Percentiles rank a stretch among this genome's conserved stretches.
Conservation (phyloP, 2,888 invertebrate genomes). For the Sinotaia quadrata region DNA sequence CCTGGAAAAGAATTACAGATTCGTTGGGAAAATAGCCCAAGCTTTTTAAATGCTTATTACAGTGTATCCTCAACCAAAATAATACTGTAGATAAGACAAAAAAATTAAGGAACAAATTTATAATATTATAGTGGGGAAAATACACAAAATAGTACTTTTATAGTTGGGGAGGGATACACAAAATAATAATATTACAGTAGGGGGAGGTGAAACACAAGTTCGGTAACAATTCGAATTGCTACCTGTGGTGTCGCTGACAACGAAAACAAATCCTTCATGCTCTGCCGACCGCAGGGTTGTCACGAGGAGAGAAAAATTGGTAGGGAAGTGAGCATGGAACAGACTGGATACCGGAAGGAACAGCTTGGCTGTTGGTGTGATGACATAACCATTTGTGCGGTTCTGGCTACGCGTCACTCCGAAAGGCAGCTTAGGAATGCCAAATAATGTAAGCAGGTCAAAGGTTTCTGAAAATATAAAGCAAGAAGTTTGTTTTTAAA, state of each 20-base stretch:
- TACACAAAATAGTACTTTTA: too few species aligned
- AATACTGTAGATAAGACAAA: too few species aligned
- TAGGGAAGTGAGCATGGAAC: constrained; percentile 55
- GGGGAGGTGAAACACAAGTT: too few species aligned
- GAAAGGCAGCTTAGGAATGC: constrained; percentile 53
- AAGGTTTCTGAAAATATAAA: constrained; percentile 41
- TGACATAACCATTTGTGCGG: constrained; percentile 48
- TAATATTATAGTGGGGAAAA: too few species aligned
- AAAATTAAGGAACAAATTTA: too few species aligned
- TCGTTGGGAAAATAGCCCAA: too few species aligned
- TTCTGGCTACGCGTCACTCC: constrained; percentile 50
- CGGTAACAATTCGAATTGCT: too few species aligned
- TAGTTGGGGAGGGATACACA: too few species aligned
- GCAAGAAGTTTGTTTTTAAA: too few species aligned
- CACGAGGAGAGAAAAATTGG: constrained; percentile 56
- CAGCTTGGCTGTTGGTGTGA: constrained; percentile 54
- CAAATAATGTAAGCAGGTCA: constrained; percentile 52
- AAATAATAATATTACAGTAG: too few species aligned
- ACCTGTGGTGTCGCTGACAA: constrained; percentile 54
- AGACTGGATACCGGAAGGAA: constrained; percentile 51
- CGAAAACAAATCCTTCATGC: constrained; percentile 53
- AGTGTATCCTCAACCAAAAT: too few species aligned
- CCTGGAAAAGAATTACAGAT: constrained; percentile 35
- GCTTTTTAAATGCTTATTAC: too few species aligned
- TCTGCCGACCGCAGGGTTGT: constrained; percentile 45